These are phyloP conservation scores for Melanotaenia nigrans DNA, from an alignment of 2,797 vertebrate genomes.

Conservation along the genomic window DNA sequence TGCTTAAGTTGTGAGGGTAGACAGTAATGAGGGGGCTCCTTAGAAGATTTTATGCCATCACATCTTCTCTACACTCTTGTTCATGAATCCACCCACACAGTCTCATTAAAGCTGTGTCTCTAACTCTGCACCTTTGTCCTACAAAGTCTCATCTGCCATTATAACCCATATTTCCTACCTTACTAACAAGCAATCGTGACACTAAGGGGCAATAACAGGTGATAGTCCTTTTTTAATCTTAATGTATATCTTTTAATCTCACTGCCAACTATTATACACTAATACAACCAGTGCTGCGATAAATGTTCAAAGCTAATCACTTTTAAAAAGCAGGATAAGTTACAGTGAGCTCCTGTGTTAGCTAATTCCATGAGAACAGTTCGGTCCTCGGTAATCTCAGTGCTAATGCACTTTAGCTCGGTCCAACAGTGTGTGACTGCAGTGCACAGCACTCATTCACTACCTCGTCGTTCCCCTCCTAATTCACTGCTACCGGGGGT, in stretches of 20 bases:
- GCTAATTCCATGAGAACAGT: slow-evolving; percentile 43
- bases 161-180: slow-evolving; percentile 50
- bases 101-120: slow-evolving; percentile 68
- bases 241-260: slow-evolving; percentile 33
- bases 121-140: slow-evolving; percentile 43
- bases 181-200: slow-evolving; percentile 36
- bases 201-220: slow-evolving; percentile 28
- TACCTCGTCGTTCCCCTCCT: slow-evolving; percentile 37
- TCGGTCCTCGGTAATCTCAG: slow-evolving; percentile 53
- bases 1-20: slow-evolving; percentile 27
- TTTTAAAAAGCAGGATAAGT: slow-evolving; percentile 39
- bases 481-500: slow-evolving; percentile 61
- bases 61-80: slow-evolving; percentile 4
- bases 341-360: slow-evolving; percentile 34
- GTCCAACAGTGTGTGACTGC: slow-evolving; percentile 49
- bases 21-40: slow-evolving; percentile 63
- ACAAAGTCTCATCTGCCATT: slow-evolving; percentile 48
- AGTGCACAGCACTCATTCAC: slow-evolving; percentile 44
- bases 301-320: slow-evolving; percentile 50
- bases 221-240: slow-evolving; percentile 39
- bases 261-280: slow-evolving; percentile 8
- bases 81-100: slow-evolving; percentile 34
- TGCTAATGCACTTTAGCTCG: slow-evolving; percentile 50
- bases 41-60: slow-evolving; percentile 48
- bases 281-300: slow-evolving; percentile 28